Conservation (phyloP, 2,888 invertebrate species). For the Bhutanitis thaidina region DNA sequence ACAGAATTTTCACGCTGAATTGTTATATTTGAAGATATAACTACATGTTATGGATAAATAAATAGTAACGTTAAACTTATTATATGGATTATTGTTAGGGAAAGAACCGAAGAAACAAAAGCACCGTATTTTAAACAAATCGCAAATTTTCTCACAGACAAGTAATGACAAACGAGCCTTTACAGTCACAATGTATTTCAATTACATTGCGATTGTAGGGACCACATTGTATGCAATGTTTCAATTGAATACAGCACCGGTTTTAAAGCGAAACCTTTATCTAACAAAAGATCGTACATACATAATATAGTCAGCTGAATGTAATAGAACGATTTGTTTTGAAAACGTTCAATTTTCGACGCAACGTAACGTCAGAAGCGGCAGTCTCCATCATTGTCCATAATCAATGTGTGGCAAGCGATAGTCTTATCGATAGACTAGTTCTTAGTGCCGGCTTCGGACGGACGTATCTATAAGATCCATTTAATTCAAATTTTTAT, state of each 20-base stretch:
- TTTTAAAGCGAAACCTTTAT: constrained; percentile 17
- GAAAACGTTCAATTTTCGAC: constrained; percentile 54
- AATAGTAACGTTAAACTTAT: no score
- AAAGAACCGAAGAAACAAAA: background rate
- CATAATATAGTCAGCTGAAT: constrained; percentile 33
- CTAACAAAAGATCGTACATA: constrained; percentile 28
- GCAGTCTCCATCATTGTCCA: constrained; percentile 28
- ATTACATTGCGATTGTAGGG: constrained; percentile 13
- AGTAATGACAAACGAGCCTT: constrained; percentile 17
- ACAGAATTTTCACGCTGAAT: no score
- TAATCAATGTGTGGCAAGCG: constrained; percentile 11
- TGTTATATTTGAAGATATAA: no score
- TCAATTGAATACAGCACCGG: constrained; percentile 17
- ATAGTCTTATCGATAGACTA: background rate
- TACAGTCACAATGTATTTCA: constrained; percentile 19
- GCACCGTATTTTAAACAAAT: background rate
- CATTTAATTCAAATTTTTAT: no score
- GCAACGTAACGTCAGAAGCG: constrained; percentile 49
- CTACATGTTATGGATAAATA: no score
- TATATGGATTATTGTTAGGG: no score
- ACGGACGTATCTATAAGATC: no score
- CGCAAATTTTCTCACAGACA: constrained; percentile 3
- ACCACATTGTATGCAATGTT: constrained; percentile 22
- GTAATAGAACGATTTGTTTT: constrained; percentile 48
- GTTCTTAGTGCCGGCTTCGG: no score